A percentile compares a stretch with the other conserved stretches of the same genome.
Conservation (phyloP, 2,797 vertebrate genomes). For the Taenioides sp. region DNA sequence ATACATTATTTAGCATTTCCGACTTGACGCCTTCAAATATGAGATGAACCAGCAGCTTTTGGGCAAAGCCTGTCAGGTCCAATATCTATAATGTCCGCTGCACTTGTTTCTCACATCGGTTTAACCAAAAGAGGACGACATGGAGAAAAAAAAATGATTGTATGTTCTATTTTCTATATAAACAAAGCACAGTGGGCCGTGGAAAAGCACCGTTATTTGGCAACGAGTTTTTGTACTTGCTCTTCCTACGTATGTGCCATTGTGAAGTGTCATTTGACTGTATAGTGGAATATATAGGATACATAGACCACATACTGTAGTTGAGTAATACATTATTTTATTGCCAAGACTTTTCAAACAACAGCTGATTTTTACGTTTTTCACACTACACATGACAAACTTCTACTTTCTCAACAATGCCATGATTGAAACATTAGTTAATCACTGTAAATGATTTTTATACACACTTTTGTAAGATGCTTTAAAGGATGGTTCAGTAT, state of each 20-base stretch:
- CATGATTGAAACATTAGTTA: constrained; percentile 21
- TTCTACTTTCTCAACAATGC: constrained; percentile 18
- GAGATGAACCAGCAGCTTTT: constrained; percentile 43
- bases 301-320: constrained; percentile 9
- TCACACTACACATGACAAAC: constrained; percentile 43
- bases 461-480: constrained; percentile 1
- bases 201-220: constrained; percentile 37
- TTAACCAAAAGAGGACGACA: constrained; percentile 54
- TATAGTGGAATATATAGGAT: constrained; percentile 13
- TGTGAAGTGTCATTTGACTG: constrained; percentile 37
- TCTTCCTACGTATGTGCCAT: constrained; percentile 62
- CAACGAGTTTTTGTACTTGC: constrained; percentile 38
- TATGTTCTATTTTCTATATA: constrained; percentile 47
- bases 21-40: constrained; percentile 30
- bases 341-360: constrained; percentile 41
- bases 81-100: constrained; percentile 54
- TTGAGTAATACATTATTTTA: neutral
- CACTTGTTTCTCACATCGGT: constrained; percentile 67
- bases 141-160: constrained; percentile 52
- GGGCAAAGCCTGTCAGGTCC: constrained; percentile 26
- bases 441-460: constrained; percentile 18
- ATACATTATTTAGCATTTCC: constrained; percentile 41
- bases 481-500: neutral
- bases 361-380: constrained; percentile 23
- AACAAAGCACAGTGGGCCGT: constrained; percentile 27